phyloP scores from a whole-genome alignment of 2,797 vertebrate species.

The Lepilemur septentrionalis region DNA sequence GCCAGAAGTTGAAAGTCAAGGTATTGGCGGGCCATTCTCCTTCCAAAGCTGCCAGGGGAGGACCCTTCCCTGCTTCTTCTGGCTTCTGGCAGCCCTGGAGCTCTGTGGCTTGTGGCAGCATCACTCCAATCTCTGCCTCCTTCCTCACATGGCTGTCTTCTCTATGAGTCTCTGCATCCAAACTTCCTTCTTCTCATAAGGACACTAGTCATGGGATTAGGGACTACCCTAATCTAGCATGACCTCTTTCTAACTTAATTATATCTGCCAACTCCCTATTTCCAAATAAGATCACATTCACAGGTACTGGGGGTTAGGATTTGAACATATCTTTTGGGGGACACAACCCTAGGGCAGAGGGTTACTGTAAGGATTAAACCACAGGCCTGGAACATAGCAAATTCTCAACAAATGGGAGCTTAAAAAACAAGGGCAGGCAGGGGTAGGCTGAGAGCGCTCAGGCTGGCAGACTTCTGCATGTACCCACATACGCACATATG shows the following conservation, averaged over 20 bases:
- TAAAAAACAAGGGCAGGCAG: not conserved
- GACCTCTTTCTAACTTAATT: not conserved
- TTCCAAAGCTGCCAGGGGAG: not conserved
- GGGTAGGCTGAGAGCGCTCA: not conserved
- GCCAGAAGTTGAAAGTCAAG: not conserved
- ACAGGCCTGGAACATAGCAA: not conserved
- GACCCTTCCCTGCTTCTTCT: not conserved
- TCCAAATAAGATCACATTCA: not conserved
- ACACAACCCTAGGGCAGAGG: not conserved
- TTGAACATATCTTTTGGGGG: not conserved
- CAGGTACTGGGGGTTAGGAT: not conserved
- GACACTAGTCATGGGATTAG: not conserved
- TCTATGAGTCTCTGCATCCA: not conserved
- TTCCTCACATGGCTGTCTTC: not conserved
- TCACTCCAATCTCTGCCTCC: not conserved
- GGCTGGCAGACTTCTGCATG: not conserved
- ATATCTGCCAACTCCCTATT: not conserved
- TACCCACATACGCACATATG: not conserved
- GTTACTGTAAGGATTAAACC: not conserved
- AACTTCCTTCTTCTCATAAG: not conserved
- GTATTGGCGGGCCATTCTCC: not conserved
- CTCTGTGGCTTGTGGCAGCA: not conserved
- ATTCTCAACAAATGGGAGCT: not conserved
- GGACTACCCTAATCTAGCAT: not conserved
- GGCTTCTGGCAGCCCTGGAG: not conserved